Evolutionary conservation across 2,888 invertebrate genomes (phyloP).

Genomic region (Ormyrus thymus): DNA sequence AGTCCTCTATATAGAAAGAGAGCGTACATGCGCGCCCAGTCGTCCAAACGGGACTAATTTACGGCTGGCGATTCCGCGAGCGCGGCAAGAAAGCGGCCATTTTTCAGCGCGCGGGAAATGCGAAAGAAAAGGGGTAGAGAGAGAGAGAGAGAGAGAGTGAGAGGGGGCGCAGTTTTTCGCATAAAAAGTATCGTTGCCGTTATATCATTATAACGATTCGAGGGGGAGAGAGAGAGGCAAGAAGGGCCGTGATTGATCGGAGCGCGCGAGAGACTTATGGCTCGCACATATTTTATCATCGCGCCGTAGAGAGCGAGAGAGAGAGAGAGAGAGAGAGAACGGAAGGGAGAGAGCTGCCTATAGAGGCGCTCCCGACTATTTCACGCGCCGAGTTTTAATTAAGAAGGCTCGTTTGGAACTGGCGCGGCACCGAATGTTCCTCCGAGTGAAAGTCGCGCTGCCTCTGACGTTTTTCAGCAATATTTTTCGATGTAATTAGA

Average conservation of each 20-base stretch:
- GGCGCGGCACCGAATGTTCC: not conserved
- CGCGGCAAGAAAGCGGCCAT: constrained; percentile 62
- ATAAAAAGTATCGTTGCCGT: constrained; percentile 33
- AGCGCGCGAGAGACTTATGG: not conserved
- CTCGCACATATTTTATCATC: constrained; percentile 14
- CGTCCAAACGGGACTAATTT: constrained; percentile 60
- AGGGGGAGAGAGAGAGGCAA: not conserved
- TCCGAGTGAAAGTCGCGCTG: not conserved
- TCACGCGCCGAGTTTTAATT: constrained; percentile 11
- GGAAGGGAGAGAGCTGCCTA: no score
- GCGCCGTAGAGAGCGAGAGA: not conserved
- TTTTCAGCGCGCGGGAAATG: constrained; percentile 58
- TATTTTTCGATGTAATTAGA: constrained; percentile 8
- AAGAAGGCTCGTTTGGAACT: constrained; percentile 7
- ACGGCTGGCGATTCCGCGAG: constrained; percentile 62
- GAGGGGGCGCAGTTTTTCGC: constrained; percentile 20
- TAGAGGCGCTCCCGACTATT: no score
- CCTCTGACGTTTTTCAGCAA: not conserved
- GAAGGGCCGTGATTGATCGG: constrained; percentile 21
- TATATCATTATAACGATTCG: constrained; percentile 37
- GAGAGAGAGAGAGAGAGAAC: no score
- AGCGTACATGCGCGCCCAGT: not conserved
- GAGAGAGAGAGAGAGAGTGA: constrained; percentile 1
- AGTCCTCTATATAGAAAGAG: not conserved
- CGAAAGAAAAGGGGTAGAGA: not conserved